These are phyloP conservation scores for Semnopithecus entellus DNA, from an alignment of 2,113 vertebrate species.

Conservation along the genomic window DNA sequence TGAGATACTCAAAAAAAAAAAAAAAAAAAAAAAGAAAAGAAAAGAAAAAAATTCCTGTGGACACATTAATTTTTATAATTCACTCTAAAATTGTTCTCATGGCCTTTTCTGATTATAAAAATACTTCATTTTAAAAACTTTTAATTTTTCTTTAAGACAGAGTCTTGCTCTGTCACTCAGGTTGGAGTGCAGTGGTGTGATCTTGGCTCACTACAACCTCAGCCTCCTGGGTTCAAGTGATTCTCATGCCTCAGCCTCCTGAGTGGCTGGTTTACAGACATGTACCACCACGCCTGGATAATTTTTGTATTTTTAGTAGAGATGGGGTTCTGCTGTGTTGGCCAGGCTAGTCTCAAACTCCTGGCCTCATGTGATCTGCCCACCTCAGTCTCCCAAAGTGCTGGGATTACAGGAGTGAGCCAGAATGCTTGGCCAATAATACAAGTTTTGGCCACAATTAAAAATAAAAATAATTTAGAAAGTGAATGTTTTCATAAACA, in stretches of 20 bases:
- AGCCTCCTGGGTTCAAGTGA: background rate
- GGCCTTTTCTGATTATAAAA: conserved; percentile 20
- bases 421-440: background rate
- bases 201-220: background rate
- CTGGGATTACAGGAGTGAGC: background rate
- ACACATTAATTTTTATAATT: background rate
- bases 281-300: background rate
- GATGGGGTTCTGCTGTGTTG: background rate
- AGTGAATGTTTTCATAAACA: background rate
- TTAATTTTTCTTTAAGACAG: background rate
- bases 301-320: background rate
- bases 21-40: background rate
- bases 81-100: background rate
- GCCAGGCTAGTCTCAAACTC: background rate
- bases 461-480: background rate
- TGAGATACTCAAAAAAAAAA: background rate
- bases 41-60: background rate
- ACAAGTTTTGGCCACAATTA: background rate
- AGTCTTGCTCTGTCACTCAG: background rate
- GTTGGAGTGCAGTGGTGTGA: background rate
- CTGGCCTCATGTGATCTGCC: background rate
- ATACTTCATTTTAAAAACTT: background rate
- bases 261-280: background rate
- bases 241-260: background rate
- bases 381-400: background rate